Conservation (phyloP, 2,888 invertebrate genomes). For the Escarpia spicata region DNA sequence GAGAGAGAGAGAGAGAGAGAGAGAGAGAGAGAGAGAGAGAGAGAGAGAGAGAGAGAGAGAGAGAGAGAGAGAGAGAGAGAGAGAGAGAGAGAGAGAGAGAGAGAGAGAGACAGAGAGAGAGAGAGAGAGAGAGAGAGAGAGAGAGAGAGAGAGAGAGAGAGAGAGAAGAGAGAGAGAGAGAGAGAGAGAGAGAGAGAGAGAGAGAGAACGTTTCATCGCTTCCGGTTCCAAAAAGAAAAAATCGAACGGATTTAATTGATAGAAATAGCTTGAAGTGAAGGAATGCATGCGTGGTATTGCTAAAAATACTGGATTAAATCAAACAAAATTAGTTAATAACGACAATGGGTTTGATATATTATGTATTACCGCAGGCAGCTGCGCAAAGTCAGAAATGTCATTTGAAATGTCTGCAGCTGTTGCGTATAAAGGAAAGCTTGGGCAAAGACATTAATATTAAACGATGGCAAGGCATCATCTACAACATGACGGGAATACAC, state of each 20-base stretch:
- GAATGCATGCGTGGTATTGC: neutral
- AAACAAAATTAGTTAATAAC: neutral
- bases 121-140: too few relatives aligned
- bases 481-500: neutral
- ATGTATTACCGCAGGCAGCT: neutral
- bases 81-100: too few relatives aligned
- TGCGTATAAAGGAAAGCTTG: neutral
- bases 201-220: neutral
- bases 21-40: too few relatives aligned
- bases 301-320: neutral
- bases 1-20: too few relatives aligned
- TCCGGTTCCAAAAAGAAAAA: neutral
- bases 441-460: neutral
- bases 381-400: neutral
- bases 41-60: too few relatives aligned
- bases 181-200: too few relatives aligned
- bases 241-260: neutral
- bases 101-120: too few relatives aligned
- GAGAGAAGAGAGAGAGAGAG: too few relatives aligned
- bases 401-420: neutral
- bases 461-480: neutral
- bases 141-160: too few relatives aligned
- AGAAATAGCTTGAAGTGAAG: neutral
- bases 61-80: too few relatives aligned
- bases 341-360: neutral